phyloP scores from a whole-genome alignment of 1,140 invertebrate genomes.

The Leptinotarsa texana region DNA sequence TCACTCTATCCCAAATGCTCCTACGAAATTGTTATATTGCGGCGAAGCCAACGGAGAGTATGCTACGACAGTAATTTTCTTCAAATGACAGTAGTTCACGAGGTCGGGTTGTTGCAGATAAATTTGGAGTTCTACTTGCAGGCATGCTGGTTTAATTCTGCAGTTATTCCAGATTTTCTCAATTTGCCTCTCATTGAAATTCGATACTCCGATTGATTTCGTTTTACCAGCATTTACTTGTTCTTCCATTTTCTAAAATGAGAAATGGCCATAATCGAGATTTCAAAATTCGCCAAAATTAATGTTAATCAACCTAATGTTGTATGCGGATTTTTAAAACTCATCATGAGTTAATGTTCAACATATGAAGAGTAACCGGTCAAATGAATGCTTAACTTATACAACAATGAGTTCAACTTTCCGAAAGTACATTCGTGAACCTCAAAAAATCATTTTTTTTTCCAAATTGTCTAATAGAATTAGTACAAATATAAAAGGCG shows the following conservation, averaged over 20 bases:
- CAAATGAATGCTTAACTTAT: too few species aligned
- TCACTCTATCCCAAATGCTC: not conserved
- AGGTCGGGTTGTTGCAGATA: conserved; percentile 79
- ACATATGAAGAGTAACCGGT: too few species aligned
- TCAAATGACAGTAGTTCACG: conserved; percentile 69
- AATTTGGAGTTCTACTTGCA: conserved; percentile 79
- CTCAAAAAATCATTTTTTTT: too few species aligned
- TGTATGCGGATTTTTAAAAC: fast-evolving
- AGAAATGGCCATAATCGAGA: too few species aligned
- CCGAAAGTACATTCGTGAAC: too few species aligned
- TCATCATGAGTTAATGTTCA: too few species aligned
- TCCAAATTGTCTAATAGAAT: too few species aligned
- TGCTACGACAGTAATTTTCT: conserved; percentile 76
- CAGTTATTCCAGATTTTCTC: conserved; percentile 64
- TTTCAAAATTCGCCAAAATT: too few species aligned
- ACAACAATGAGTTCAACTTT: too few species aligned
- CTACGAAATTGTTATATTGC: conserved; percentile 55
- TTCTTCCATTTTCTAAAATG: conserved; percentile 69
- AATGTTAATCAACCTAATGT: too few species aligned
- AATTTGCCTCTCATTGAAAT: conserved; percentile 74
- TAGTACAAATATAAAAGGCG: too few species aligned
- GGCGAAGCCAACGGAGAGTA: conserved; percentile 81
- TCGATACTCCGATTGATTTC: conserved; percentile 74
- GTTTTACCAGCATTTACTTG: conserved; percentile 65
- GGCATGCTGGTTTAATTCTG: conserved; percentile 69